These are phyloP conservation scores for Stenoptilia bipunctidactyla DNA, from an alignment of 2,888 invertebrate genomes.

Conservation along the genomic window DNA sequence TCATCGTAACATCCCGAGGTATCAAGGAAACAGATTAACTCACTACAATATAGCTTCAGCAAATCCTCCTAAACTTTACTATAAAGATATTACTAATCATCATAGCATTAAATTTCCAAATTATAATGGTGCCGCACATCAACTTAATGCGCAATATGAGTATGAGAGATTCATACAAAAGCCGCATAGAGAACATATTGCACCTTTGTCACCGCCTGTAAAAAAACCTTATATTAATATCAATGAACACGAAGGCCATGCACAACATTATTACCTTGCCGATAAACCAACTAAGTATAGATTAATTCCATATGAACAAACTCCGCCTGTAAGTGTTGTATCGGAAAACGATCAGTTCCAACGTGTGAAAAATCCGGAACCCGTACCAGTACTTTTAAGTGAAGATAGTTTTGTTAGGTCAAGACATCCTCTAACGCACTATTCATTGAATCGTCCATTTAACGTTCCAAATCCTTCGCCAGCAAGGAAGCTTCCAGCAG, in stretches of 20 bases:
- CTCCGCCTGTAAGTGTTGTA: slow-evolving; percentile 43
- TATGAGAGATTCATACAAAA: slow-evolving; percentile 33
- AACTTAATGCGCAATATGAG: slow-evolving; percentile 26
- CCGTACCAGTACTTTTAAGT: slow-evolving; percentile 27
- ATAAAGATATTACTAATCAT: slow-evolving; percentile 39
- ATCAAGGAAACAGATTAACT: slow-evolving; percentile 57
- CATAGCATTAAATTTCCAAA: slow-evolving; percentile 26
- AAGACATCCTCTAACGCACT: slow-evolving; percentile 28
- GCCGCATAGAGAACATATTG: slow-evolving; percentile 29
- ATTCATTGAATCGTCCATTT: neutral
- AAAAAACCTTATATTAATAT: slow-evolving; percentile 40
- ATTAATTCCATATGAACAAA: slow-evolving; percentile 62
- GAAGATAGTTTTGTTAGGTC: slow-evolving; percentile 42
- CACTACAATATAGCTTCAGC: slow-evolving; percentile 60
- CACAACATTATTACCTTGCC: slow-evolving; percentile 48
- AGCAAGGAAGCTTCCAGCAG: slow-evolving; percentile 32
- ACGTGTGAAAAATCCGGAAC: slow-evolving; percentile 26
- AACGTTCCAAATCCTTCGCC: neutral
- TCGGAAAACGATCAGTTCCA: slow-evolving; percentile 22
- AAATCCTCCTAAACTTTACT: slow-evolving; percentile 51
- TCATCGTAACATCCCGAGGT: slow-evolving; percentile 53
- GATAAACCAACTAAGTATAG: slow-evolving; percentile 52
- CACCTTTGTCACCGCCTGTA: slow-evolving; percentile 24
- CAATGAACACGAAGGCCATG: slow-evolving; percentile 34
- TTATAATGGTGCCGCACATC: slow-evolving; percentile 17